Evolutionary conservation across 2,888 invertebrate species (phyloP).

Genomic region (Lasioglossum oenotherae): DNA sequence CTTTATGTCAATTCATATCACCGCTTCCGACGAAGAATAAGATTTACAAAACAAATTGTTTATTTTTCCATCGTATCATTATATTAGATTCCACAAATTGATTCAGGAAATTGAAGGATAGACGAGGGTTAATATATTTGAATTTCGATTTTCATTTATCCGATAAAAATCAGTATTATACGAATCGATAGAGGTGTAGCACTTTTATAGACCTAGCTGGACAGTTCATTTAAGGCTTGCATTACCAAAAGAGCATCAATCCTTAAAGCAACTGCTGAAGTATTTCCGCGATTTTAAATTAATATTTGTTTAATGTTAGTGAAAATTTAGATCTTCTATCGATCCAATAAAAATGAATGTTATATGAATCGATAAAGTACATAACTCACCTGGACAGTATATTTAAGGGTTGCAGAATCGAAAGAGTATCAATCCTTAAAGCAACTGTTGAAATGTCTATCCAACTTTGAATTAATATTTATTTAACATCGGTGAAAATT

Average conservation of each 20-base stretch:
- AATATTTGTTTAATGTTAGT: neutral
- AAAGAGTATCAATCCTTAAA: neutral
- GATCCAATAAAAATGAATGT: neutral
- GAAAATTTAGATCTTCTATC: neutral
- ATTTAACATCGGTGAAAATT: neutral
- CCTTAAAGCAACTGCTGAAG: neutral
- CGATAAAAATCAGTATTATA: neutral
- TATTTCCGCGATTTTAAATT: neutral
- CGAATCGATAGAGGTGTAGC: no score
- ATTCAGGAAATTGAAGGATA: neutral
- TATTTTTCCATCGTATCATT: neutral
- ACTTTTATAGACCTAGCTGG: neutral
- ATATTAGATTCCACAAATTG: neutral
- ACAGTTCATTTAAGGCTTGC: neutral
- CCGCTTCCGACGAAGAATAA: neutral
- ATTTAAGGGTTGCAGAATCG: neutral
- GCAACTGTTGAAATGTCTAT: neutral
- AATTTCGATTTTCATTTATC: neutral
- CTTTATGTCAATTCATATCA: neutral
- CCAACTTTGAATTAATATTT: neutral
- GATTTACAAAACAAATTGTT: neutral
- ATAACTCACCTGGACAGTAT: neutral
- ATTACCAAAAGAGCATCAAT: neutral
- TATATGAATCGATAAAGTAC: neutral
- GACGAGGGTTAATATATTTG: neutral